A percentile compares a stretch with the other conserved stretches of the same genome.
phyloP scores from a whole-genome alignment of 2,888 invertebrate genomes.

The Tethea ocularis region DNA sequence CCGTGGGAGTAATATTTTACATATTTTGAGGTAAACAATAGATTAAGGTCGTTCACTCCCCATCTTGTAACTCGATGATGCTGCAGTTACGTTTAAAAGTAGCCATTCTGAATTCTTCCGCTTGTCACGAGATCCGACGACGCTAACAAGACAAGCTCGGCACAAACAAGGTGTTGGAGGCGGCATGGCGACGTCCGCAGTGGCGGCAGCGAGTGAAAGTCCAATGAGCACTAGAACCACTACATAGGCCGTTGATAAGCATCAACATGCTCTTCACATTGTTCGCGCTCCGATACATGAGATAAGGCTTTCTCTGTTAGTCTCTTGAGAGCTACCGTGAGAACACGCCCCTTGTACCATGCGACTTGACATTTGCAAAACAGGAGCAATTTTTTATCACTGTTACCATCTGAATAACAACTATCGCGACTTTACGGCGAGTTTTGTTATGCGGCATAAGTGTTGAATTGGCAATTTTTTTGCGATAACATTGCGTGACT shows the following conservation, averaged over 20 bases:
- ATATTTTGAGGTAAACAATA: conserved; percentile 60
- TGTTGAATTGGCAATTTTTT: not conserved
- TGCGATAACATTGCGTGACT: not conserved
- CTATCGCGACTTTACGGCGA: not conserved
- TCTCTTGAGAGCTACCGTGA: conserved; percentile 76
- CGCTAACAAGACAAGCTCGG: conserved; percentile 57
- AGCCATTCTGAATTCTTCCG: conserved; percentile 32
- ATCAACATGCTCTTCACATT: conserved; percentile 79
- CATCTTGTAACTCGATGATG: conserved; percentile 13
- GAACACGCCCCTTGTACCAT: conserved; percentile 59
- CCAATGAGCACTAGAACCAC: conserved; percentile 64
- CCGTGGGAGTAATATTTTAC: conserved; percentile 51
- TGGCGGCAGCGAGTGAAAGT: conserved; percentile 65
- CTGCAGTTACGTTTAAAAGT: conserved; percentile 30
- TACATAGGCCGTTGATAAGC: conserved; percentile 72
- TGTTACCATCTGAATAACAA: conserved; percentile 47
- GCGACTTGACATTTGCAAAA: conserved; percentile 64
- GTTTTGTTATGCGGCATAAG: not conserved
- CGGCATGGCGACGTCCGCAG: conserved; percentile 43
- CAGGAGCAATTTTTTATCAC: conserved; percentile 56
- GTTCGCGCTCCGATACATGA: conserved; percentile 75
- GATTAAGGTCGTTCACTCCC: conserved; percentile 40
- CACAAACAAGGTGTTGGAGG: conserved; percentile 59
- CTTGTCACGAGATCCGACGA: conserved; percentile 44
- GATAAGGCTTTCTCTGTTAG: conserved; percentile 78